Percentiles rank a stretch among this genome's conserved stretches.
Conservation (phyloP, 2,797 vertebrate species). For the Notamacropus eugenii region DNA sequence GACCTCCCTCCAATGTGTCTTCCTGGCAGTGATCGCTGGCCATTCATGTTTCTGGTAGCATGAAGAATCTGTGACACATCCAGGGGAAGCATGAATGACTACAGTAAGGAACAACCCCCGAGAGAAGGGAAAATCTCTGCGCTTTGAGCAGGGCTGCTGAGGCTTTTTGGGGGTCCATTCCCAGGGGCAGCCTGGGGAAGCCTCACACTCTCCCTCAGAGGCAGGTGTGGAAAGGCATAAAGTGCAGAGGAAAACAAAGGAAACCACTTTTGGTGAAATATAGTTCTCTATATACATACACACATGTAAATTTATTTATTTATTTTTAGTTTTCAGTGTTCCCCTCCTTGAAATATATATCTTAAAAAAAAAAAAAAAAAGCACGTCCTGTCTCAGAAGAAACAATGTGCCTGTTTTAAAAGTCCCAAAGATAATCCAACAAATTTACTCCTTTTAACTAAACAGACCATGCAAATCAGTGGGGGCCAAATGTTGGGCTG, state of each 20-base stretch:
- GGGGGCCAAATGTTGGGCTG: background rate
- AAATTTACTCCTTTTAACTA: background rate
- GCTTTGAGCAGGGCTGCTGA: no score
- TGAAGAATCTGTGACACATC: background rate
- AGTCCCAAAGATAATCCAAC: background rate
- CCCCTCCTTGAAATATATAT: no score
- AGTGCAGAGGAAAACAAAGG: background rate
- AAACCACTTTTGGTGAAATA: background rate
- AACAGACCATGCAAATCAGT: background rate
- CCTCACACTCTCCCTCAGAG: background rate
- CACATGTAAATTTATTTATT: no score
- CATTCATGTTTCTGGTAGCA: background rate
- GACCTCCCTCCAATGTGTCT: no score
- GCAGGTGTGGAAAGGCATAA: background rate
- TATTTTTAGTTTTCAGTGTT: no score
- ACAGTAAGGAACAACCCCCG: fast-evolving
- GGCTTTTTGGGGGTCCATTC: no score
- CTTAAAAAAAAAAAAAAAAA: background rate
- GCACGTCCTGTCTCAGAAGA: background rate
- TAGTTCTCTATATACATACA: background rate
- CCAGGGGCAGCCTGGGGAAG: no score
- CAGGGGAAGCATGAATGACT: background rate
- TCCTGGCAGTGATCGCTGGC: background rate
- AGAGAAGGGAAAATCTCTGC: background rate
- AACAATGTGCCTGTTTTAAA: background rate